Base-by-base conservation (phyloP, 2,113 vertebrate species). In the Peromyscus polionotus region DNA sequence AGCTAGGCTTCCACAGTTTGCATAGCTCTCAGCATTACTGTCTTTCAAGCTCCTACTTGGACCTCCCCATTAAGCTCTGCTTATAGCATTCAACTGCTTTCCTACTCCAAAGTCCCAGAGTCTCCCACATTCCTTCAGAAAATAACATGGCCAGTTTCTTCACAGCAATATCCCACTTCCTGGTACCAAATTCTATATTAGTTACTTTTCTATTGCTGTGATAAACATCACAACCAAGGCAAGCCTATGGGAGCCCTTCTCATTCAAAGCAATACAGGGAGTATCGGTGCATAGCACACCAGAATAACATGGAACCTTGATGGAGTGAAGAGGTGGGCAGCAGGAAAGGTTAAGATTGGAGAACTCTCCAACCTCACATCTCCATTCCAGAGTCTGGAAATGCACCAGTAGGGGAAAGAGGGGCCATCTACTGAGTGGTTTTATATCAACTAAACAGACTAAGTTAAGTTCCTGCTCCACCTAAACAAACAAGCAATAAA, bases 391-490 rank as follows among this genome's bases (percentile, higher is more conserved):
- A 80, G 31, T 8, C 72, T 59, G 31, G 84, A 79, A 31, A 33
- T 51, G 28, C 24, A 36, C 59, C 57, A 89, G 65, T 12, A 80
- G 26, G 65, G 39, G 63, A 88, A 89, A 86, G n/a, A 77, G 26
- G 51, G 77, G 28, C 73, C 8, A 48, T 42, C 79, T 2, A 61
- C 42, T 81, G 42, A 81, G 51, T 94, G 28, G 12, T 57, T 92
- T 87, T 72, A 19, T 63, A 57, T 92, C 72, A 83, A 8, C 20
- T 68, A 68, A 42, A 59, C 51, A 88, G 61, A 84, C 48, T 48
- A 85, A 92, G 61, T 73, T 39, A 88, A 92, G 39, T 77, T 94
- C 42, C 51, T 86, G n/a, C 45, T 68, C 81, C 26, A 67, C 20
- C 85, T 72, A 65, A 95, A 51, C 22, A 93, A 76, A 85, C 22